These are phyloP conservation scores for Alentia gelatinosa DNA, from an alignment of 2,888 invertebrate species.

Conservation along the genomic window DNA sequence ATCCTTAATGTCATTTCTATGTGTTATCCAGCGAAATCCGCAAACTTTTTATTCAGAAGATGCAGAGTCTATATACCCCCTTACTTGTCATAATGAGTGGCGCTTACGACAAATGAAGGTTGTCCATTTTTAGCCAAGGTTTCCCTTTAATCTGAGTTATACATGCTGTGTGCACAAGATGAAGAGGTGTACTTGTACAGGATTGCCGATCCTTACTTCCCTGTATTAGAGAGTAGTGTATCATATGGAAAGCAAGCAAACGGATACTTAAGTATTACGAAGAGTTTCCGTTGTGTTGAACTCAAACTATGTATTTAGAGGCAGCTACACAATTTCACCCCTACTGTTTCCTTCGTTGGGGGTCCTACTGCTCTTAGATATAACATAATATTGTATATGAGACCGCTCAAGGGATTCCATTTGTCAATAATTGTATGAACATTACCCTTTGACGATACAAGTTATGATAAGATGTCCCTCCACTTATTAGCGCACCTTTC, in stretches of 20 bases:
- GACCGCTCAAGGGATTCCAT: conserved; percentile 46
- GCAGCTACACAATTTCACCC: conserved; percentile 39
- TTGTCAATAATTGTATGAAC: conserved; percentile 25
- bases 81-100: background rate
- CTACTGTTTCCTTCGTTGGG: background rate
- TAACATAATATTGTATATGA: conserved; percentile 13
- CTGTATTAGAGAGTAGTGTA: background rate
- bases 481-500: background rate
- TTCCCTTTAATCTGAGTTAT: background rate
- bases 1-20: background rate
- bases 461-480: conserved; percentile 5
- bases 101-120: background rate
- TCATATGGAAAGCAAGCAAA: conserved; percentile 14
- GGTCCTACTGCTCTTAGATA: background rate
- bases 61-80: background rate
- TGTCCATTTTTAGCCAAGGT: background rate
- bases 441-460: background rate
- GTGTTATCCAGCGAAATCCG: background rate
- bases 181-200: background rate
- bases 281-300: conserved; percentile 48
- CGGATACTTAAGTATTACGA: conserved; percentile 48
- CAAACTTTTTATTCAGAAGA: background rate
- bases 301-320: conserved; percentile 26
- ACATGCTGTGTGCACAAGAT: background rate
- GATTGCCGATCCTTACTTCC: background rate